Evolutionary conservation across 30 jellyfish, hydroid and myxozoan genomes (phyloP).

Genomic region (Catostylus mosaicus): DNA sequence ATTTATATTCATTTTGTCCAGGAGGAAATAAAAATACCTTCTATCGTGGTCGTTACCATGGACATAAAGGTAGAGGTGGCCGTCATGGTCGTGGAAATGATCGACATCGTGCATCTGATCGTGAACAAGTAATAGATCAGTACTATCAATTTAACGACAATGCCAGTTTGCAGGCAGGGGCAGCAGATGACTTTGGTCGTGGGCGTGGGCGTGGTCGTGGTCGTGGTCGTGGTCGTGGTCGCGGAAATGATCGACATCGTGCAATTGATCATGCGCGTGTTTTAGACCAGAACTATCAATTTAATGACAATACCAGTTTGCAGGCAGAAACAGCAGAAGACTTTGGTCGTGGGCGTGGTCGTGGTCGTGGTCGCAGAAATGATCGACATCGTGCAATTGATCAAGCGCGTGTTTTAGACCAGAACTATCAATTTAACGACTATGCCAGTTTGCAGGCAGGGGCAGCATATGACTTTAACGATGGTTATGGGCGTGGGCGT

Average conservation of each 20-base stretch:
- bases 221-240: background rate
- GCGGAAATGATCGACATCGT: background rate
- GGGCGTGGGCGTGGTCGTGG: conserved; percentile 5
- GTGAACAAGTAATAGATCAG: no score
- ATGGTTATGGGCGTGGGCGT: background rate
- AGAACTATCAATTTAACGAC: background rate
- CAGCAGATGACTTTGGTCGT: background rate
- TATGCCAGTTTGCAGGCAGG: no score
- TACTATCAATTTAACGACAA: no score
- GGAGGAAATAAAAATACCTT: background rate
- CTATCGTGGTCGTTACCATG: background rate
- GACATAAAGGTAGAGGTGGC: background rate
- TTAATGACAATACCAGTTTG: background rate
- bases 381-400: background rate
- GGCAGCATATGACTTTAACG: background rate
- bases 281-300: background rate
- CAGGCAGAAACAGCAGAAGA: background rate
- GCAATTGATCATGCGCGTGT: background rate
- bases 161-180: background rate
- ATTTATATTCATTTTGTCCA: background rate
- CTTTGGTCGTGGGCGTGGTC: background rate
- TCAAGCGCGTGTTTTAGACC: no score
- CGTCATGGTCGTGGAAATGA: background rate
- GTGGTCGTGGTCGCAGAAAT: background rate
- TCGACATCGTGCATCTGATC: background rate